phyloP scores from a whole-genome alignment of 2,888 invertebrate species.

The Brachycybe producta region DNA sequence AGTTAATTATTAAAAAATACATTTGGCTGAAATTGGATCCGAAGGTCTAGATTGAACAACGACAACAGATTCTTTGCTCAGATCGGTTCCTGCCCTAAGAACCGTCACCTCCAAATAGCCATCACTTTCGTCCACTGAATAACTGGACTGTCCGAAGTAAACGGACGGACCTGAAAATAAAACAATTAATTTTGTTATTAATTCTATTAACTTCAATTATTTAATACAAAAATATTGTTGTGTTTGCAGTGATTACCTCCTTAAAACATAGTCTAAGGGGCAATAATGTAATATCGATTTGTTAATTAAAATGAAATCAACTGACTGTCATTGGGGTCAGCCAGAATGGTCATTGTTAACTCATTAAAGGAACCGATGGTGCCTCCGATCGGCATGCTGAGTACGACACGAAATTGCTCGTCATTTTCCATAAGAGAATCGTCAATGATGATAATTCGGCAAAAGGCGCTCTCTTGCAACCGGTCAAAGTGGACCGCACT shows the following conservation, averaged over 20 bases:
- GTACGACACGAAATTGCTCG: conserved; percentile 29
- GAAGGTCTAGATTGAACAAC: conserved; percentile 29
- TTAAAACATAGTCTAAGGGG: no score
- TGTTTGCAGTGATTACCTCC: no score
- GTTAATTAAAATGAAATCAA: background rate
- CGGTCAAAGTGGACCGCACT: conserved; percentile 29
- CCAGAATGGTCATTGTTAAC: conserved; percentile 28
- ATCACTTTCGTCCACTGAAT: conserved; percentile 32
- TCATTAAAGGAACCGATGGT: conserved; percentile 25
- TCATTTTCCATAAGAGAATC: conserved; percentile 33
- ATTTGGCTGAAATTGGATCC: conserved; percentile 28
- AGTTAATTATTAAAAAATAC: no score
- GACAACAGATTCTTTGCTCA: conserved; percentile 30
- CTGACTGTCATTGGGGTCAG: conserved; percentile 33
- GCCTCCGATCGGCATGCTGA: conserved; percentile 31
- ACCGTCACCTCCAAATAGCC: conserved; percentile 30
- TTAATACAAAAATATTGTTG: background rate
- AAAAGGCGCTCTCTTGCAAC: conserved; percentile 28
- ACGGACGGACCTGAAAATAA: conserved; percentile 30
- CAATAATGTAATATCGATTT: no score
- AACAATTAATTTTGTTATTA: background rate
- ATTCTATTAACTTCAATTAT: background rate
- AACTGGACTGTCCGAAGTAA: conserved; percentile 29
- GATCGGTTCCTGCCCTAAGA: conserved; percentile 32
- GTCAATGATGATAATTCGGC: conserved; percentile 32